A percentile compares a stretch with the other conserved stretches of the same genome.
Conservation (phyloP, 2,113 vertebrate species). For the Crotalus viridis region DNA sequence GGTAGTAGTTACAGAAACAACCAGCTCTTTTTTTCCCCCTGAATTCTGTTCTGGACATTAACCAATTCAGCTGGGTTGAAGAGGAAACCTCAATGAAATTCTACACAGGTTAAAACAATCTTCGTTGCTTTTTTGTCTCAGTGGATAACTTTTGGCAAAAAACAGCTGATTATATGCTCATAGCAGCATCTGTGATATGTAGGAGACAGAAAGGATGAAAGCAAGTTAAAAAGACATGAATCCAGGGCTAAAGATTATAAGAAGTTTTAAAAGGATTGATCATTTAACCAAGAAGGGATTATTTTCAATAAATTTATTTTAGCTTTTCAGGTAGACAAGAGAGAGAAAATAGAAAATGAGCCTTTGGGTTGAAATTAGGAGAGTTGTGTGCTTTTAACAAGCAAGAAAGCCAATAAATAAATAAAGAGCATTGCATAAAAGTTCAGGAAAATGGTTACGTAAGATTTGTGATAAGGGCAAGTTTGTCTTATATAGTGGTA, state of each 20-base stretch:
- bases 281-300: neutral
- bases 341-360: neutral
- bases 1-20: neutral
- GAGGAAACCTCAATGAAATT: neutral
- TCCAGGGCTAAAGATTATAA: neutral
- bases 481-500: neutral
- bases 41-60: neutral
- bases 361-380: neutral
- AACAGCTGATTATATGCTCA: neutral
- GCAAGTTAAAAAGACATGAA: neutral
- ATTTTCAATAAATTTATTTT: neutral
- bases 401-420: neutral
- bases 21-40: neutral
- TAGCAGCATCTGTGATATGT: neutral
- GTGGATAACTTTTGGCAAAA: neutral
- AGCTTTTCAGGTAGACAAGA: neutral
- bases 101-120: neutral
- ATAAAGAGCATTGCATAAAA: neutral
- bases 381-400: neutral
- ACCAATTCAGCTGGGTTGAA: neutral
- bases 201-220: neutral
- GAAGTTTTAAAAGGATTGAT: neutral
- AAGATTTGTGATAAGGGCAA: neutral
- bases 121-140: neutral
- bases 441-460: neutral